Conservation (phyloP, 2,113 vertebrate species). For the Lampris megalopsis region DNA sequence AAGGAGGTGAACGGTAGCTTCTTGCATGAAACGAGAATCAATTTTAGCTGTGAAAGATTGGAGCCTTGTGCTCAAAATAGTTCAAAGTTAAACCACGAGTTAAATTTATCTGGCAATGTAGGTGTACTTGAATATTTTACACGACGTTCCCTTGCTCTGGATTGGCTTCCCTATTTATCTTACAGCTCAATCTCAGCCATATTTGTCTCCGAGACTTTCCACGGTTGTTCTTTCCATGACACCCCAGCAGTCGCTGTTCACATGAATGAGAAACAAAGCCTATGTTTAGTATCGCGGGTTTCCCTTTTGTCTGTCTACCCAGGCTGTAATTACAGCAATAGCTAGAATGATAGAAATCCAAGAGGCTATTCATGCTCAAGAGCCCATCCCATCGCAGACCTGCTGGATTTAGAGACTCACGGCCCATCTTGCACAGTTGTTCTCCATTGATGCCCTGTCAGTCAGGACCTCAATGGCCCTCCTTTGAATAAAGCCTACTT, state of each 20-base stretch:
- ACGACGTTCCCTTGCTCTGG: constrained; percentile 1
- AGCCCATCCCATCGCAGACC: constrained; percentile 36
- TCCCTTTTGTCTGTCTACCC: constrained; percentile 13
- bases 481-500: neutral
- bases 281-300: constrained; percentile 1
- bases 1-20: constrained; percentile 18
- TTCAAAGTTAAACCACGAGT: constrained; percentile 3
- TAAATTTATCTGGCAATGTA: neutral
- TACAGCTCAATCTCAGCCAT: neutral
- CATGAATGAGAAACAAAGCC: constrained; percentile 1
- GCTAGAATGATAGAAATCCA: constrained; percentile 12
- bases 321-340: neutral
- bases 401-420: neutral
- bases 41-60: neutral
- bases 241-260: constrained; percentile 1
- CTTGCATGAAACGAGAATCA: neutral
- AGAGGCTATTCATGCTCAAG: constrained; percentile 30
- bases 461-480: neutral
- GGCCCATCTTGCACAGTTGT: neutral
- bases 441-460: neutral
- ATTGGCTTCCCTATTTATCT: constrained; percentile 1
- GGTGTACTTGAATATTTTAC: constrained; percentile 10
- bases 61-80: neutral
- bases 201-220: neutral
- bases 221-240: constrained; percentile 16